A percentile compares a stretch with the other conserved stretches of the same genome.
These are phyloP conservation scores for Montipora cactus DNA, from an alignment of 64 coral and sea anemone genomes.

Conservation along the genomic window DNA sequence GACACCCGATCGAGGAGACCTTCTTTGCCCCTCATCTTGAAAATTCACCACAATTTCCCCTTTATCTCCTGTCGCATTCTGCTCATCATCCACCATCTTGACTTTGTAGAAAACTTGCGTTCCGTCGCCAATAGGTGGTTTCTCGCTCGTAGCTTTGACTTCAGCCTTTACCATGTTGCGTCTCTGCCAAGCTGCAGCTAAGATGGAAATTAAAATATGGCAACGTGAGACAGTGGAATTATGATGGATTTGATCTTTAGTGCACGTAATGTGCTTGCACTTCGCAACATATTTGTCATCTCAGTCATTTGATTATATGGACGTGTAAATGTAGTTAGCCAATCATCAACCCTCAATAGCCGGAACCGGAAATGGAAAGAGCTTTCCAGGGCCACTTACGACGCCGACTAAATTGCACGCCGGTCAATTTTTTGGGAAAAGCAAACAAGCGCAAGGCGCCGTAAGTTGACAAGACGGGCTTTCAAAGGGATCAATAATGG, in stretches of 20 bases:
- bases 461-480: too few relatives aligned
- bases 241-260: not conserved
- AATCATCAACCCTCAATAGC: conserved; percentile 26
- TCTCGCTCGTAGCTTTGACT: conserved; percentile 13
- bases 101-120: not conserved
- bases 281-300: conserved; percentile 3
- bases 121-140: conserved; percentile 27
- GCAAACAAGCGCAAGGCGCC: too few relatives aligned
- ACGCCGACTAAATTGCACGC: not conserved
- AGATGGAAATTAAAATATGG: not conserved
- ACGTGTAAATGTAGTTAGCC: conserved; percentile 18
- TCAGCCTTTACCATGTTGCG: conserved; percentile 71
- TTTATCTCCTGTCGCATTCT: not conserved
- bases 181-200: not conserved
- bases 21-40: conserved; percentile 11
- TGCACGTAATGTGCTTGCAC: not conserved
- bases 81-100: conserved; percentile 45
- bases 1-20: conserved; percentile 52
- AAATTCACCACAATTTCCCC: conserved; percentile 48
- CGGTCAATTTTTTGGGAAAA: too few relatives aligned
- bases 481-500: too few relatives aligned
- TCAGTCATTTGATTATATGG: conserved; percentile 11
- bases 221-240: not conserved
- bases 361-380: conserved; percentile 51
- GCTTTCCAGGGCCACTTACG: not conserved